phyloP scores from a whole-genome alignment of 2,797 vertebrate genomes.

The Cercopithecus neglectus region DNA sequence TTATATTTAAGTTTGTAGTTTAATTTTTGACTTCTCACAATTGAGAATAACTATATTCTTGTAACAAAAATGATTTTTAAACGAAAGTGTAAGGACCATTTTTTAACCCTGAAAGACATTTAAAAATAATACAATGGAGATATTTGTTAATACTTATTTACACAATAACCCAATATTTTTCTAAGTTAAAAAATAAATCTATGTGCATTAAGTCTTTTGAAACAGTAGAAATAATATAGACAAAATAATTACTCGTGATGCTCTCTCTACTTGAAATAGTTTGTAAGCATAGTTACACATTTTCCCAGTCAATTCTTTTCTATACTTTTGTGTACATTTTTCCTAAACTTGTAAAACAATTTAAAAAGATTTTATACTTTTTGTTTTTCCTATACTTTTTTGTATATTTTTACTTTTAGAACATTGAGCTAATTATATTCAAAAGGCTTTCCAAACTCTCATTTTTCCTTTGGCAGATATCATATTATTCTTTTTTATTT shows the following conservation, averaged over 20 bases:
- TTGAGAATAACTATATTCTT: not conserved
- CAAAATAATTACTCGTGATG: not conserved
- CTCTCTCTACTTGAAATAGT: not conserved
- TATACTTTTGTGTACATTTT: not conserved
- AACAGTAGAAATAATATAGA: not conserved
- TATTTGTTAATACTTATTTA: not conserved
- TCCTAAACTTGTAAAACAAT: not conserved
- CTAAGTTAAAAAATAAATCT: not conserved
- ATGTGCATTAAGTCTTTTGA: not conserved
- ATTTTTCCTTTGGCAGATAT: not conserved
- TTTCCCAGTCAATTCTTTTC: not conserved
- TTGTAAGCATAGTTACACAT: not conserved
- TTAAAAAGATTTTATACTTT: not conserved
- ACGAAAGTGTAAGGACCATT: not conserved
- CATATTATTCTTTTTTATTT: not conserved
- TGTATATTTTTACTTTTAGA: not conserved
- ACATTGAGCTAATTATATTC: not conserved
- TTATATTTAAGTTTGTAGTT: not conserved
- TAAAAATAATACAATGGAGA: not conserved
- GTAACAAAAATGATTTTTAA: not conserved
- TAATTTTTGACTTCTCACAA: not conserved
- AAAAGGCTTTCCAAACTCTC: not conserved
- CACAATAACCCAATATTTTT: not conserved
- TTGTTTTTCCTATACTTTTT: not conserved
- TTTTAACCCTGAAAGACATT: not conserved